Base-by-base conservation (phyloP, 2,113 vertebrate genomes). In the Leucoraja erinaceus region DNA sequence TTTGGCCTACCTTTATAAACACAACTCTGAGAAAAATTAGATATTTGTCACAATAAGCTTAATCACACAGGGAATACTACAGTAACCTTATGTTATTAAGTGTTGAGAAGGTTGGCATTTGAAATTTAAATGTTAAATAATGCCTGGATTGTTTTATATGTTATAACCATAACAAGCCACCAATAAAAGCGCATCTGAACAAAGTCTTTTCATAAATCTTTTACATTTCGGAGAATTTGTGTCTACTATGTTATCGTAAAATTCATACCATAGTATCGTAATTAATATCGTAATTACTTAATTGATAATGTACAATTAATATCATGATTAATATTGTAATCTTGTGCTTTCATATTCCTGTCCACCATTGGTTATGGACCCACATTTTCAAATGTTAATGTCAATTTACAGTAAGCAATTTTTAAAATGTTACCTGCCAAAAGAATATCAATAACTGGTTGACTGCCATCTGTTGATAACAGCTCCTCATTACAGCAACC, bases 61-160 rank as follows among this genome's bases (percentile, higher is more conserved):
- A 77, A 94, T 88, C 94, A 94, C 94, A 94, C 83, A 93, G 93
- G 94, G 59, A 93, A 95, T 95, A 95, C 9, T 95, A 95, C 96
- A 97, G 96, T 97, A 97, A 98, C 95, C 97, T 93, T 96, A 98
- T 97, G 97, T 98, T 98, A 99, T 98, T 96, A 94, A 96, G 97
- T 96, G 99, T 99, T 99, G 98, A 98, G 98, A 96, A 97, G 97
- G 98, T 91, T 54, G 68, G 96, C 97, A 97, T 97, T 98, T 97
- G 97, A 97, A 97, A 95, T 99, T 99, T 99, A 95, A 98, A 96
- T 99, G 97, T 99, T 97, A 96, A 96, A 97, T 96, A 96, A 95
- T 95, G 93, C 86, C 95, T 95, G 96, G 95, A 96, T 97, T 98
- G 98, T 98, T 99, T 98, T 98, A 96, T 99, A 98, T 98, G 97